phyloP scores from a whole-genome alignment of 1,140 invertebrate genomes.

The Cydia strobilella region DNA sequence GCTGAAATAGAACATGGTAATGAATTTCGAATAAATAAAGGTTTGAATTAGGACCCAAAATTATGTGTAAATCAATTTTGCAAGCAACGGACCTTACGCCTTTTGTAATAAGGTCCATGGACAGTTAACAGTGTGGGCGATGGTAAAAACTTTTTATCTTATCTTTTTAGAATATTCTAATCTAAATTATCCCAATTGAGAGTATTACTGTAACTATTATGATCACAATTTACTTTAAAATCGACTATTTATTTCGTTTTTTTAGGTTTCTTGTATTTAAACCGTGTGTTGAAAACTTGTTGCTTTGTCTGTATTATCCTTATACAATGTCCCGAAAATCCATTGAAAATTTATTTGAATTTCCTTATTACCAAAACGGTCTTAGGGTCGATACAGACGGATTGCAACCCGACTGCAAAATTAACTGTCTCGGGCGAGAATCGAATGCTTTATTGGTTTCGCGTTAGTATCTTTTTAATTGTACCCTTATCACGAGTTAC shows the following conservation, averaged over 20 bases:
- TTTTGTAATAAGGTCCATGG: too few relatives aligned
- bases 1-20: not conserved
- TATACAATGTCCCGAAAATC: not conserved
- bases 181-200: conserved; percentile 9
- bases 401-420: too few relatives aligned
- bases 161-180: not conserved
- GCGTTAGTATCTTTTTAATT: too few relatives aligned
- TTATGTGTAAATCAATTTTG: conserved; percentile 15
- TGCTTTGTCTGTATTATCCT: not conserved
- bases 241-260: not conserved
- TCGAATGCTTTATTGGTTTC: too few relatives aligned
- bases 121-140: too few relatives aligned
- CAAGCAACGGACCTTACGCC: too few relatives aligned
- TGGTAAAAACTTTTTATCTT: not conserved
- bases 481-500: too few relatives aligned
- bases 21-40: not conserved
- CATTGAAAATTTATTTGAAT: not conserved
- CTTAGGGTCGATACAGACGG: too few relatives aligned
- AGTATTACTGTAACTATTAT: not conserved
- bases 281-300: not conserved
- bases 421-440: too few relatives aligned
- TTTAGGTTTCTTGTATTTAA: not conserved
- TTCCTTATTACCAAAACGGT: not conserved
- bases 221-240: not conserved
- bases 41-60: not conserved